phyloP scores from a whole-genome alignment of 2,797 vertebrate species.

The Corythornis leucogaster region DNA sequence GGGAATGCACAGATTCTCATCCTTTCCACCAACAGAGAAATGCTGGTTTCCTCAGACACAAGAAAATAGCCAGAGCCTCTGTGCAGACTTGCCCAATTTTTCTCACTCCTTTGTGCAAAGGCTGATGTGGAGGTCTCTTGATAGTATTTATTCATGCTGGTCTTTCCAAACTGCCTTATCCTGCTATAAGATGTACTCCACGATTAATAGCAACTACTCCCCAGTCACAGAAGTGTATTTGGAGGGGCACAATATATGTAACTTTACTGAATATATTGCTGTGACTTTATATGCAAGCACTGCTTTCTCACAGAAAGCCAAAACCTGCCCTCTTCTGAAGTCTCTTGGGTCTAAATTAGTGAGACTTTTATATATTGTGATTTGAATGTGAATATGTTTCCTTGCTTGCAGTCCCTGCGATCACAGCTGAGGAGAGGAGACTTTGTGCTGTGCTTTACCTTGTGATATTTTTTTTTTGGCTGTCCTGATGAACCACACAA shows the following conservation, averaged over 20 bases:
- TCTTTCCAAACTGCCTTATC: background rate
- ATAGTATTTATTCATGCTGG: background rate
- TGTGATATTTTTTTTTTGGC: background rate
- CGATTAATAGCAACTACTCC: background rate
- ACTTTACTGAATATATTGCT: background rate
- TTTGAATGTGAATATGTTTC: slow-evolving; percentile 30
- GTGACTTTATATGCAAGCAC: slow-evolving; percentile 26
- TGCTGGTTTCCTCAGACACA: background rate
- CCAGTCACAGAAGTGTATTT: background rate
- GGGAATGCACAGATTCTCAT: background rate
- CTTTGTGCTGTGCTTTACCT: background rate
- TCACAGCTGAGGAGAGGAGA: background rate
- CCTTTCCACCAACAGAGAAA: background rate
- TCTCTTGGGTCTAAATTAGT: slow-evolving; percentile 46
- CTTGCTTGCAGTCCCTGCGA: background rate
- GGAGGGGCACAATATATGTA: background rate
- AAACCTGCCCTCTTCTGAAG: slow-evolving; percentile 38
- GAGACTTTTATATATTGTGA: background rate
- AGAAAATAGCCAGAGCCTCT: background rate
- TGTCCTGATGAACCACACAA: background rate
- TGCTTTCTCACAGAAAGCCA: background rate
- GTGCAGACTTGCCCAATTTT: background rate
- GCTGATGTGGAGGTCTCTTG: background rate
- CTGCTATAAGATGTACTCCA: background rate
- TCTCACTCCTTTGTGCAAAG: background rate